A percentile compares a stretch with the other conserved stretches of the same genome.
Evolutionary conservation across 2,113 vertebrate species (phyloP).

Genomic region (Centropristis striata): DNA sequence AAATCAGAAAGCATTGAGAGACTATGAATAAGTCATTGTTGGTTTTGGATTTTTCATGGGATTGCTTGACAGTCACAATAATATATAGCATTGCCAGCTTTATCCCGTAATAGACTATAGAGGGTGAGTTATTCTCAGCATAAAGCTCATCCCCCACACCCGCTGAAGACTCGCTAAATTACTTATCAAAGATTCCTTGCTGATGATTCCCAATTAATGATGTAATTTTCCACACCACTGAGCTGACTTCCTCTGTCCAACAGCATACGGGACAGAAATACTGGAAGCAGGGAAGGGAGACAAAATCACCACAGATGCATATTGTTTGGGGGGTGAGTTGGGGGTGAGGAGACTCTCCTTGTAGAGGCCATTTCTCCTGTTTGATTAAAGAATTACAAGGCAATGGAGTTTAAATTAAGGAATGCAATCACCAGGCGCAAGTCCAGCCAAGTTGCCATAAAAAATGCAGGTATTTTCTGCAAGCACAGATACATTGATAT

Average conservation of each 20-base stretch:
- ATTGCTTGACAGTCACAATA: constrained; percentile 5
- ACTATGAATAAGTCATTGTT: background rate
- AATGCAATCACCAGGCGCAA: too few relatives aligned
- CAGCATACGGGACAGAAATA: constrained; percentile 77
- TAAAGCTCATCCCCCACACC: constrained; percentile 56
- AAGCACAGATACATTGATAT: too few relatives aligned
- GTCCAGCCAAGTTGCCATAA: too few relatives aligned
- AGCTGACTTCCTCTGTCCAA: constrained; percentile 61
- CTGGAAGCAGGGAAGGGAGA: constrained; percentile 64
- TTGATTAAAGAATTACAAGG: too few relatives aligned
- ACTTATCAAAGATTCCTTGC: constrained; percentile 80
- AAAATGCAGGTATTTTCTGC: too few relatives aligned
- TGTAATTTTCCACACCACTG: constrained; percentile 82
- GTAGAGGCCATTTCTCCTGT: too few relatives aligned
- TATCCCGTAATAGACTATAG: constrained; percentile 26
- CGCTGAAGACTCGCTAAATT: constrained; percentile 65
- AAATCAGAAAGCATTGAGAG: background rate
- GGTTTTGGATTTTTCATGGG: background rate
- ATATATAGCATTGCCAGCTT: background rate
- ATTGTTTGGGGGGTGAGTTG: constrained; percentile 53
- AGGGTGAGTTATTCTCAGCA: constrained; percentile 48
- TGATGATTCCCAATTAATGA: constrained; percentile 84
- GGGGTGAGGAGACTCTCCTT: too few relatives aligned
- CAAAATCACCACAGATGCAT: constrained; percentile 72
- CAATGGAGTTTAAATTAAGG: too few relatives aligned